A percentile compares a stretch with the other conserved stretches of the same genome.
phyloP scores from a whole-genome alignment of 1,140 invertebrate genomes.

The Periplaneta americana region DNA sequence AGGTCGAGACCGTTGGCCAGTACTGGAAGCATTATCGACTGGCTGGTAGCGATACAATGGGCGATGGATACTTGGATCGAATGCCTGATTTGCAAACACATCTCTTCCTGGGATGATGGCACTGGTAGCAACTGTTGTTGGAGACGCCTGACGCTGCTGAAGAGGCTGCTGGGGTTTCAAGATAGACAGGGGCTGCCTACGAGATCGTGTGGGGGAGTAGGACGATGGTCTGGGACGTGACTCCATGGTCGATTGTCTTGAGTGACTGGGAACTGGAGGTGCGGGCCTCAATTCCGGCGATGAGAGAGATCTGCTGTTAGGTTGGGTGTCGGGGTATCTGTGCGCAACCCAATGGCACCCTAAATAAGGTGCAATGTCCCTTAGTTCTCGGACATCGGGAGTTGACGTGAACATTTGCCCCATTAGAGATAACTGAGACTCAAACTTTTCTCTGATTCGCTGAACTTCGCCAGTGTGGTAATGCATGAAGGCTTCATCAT shows the following conservation, averaged over 20 bases:
- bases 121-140: conserved; percentile 22
- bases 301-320: conserved; percentile 42
- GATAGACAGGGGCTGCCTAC: conserved; percentile 40
- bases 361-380: conserved; percentile 69
- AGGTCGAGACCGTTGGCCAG: conserved; percentile 24
- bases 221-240: conserved; percentile 37
- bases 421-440: conserved; percentile 56
- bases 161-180: conserved; percentile 42
- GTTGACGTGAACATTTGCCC: conserved; percentile 77
- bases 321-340: conserved; percentile 47
- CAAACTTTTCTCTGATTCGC: conserved; percentile 62
- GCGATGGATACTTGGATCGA: conserved; percentile 66
- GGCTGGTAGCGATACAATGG: conserved; percentile 71
- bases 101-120: background rate
- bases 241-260: conserved; percentile 25
- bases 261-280: conserved; percentile 4
- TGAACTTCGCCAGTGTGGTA: conserved; percentile 55
- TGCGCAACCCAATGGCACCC: conserved; percentile 72
- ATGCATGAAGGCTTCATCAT: conserved; percentile 30
- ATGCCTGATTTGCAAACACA: conserved; percentile 59
- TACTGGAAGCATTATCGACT: conserved; percentile 18
- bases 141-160: conserved; percentile 13
- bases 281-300: conserved; percentile 41
- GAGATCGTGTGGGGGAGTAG: conserved; percentile 20
- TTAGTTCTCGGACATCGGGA: conserved; percentile 68